Base-by-base conservation (phyloP, 2,888 invertebrate genomes). In the Sesia apiformis region DNA sequence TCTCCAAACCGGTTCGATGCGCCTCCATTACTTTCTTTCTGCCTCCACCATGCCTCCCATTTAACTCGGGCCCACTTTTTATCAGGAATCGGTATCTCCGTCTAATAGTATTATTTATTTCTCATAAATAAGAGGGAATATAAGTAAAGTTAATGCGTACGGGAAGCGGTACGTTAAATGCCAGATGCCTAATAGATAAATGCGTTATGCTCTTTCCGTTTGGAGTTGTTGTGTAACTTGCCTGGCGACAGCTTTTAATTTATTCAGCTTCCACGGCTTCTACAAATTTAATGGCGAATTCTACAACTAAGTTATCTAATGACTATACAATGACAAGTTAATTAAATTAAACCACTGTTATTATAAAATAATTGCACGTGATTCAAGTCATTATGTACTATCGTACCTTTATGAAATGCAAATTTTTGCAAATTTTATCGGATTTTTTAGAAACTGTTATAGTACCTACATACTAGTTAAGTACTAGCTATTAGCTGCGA, bases 21-120 rank as follows among this genome's bases (percentile, higher is more conserved):
- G 85, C 87, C 85, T 83, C 87, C 87, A 88, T 87, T 87, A 87
- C 88, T 88, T 88, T 88, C 89, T 87, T 88, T 88, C 89, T 86
- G 84, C 84, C 81, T 85, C 86, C 80, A 84, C 75, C 76, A 84
- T 84, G 86, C 87, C 88, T 85, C 88, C 87, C 87, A 87, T 88
- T 86, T 86, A 84, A 87, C 87, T 84, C 81, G 85, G 83, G 83
- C 84, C 85, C 85, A 86, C 86, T 89, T 88, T 89, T 89, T 89
- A 89, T 89, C 89, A 81, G 84, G 80, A 87, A 87, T 89, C 85
- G 85, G 87, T 87, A 89, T 89, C 89, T 88, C 85, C 74, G 81
- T 86, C 87, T 88, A 88, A 86, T 89, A 88, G 86, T 88, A 89
- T 89, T 88, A 88, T 89, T 89, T 88, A 88, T 89, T 86, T 85